Evolutionary conservation across 2,113 vertebrate genomes (phyloP), one percentile per base, ranked within the genome.

Genomic region (Salvator merianae): DNA sequence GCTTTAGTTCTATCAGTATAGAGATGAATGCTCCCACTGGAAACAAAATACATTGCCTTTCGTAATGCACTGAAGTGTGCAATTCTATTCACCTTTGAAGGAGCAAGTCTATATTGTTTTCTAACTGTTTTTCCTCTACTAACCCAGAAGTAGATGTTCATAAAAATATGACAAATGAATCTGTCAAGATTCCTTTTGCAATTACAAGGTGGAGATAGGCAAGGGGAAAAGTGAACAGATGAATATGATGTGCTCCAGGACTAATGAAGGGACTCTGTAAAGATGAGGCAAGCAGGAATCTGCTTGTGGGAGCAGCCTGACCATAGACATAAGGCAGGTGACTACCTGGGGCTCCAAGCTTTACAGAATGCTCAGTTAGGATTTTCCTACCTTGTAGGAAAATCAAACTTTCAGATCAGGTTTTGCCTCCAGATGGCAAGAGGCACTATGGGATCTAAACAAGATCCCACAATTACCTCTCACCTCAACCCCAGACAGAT

Each of bases 41-140:
- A 3, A 53, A 75, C 18, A 32, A n/a, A 18, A 20, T 16, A n/a
- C 28, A 3, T 5, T 79, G 80, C 8, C 32, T 13, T 3, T 1
- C 55, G 47, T 50, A 5, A 47, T 16, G 7, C 0, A 0, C 0
- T 1, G 66, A 69, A 80, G 36, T 4, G 0, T 14, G 3, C 40
- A n/a, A 40, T 84, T 86, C 65, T 40, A 47, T 30, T 24, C 81
- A 16, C 6, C 88, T 34, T 74, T 71, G 53, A 63, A 85, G 47
- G 20, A 4, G 1, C 47, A 36, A 62, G 55, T 55, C 53, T 72
- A 55, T 81, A 71, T 59, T 9, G 26, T 22, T 10, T 13, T 26
- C 55, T 62, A 73, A 50, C 53, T 76, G 24, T 28, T 83, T 75
- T 65, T 50, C 30, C 73, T 28, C n/a, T 83, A 50, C 47, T 28